These are phyloP conservation scores for Chouioia cunea DNA, from an alignment of 2,888 invertebrate species.

Conservation along the genomic window DNA sequence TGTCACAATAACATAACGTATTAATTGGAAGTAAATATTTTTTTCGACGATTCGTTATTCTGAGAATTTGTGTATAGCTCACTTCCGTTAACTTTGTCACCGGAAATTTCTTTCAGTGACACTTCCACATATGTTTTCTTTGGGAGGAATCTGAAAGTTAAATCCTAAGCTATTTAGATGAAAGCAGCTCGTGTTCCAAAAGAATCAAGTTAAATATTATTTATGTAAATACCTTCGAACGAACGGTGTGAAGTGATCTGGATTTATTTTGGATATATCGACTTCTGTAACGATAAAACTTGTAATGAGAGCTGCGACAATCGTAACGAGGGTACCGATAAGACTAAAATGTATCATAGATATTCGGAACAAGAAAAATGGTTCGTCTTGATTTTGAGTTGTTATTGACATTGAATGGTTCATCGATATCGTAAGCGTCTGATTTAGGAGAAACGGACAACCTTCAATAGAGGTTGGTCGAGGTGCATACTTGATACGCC, in stretches of 20 bases:
- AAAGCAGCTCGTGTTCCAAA: too few relatives aligned
- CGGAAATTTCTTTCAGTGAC: constrained; percentile 47
- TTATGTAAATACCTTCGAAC: constrained; percentile 66
- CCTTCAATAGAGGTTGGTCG: constrained; percentile 54
- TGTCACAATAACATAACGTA: too few relatives aligned
- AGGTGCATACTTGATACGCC: constrained; percentile 47
- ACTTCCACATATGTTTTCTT: constrained; percentile 50
- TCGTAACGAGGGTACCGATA: constrained; percentile 73
- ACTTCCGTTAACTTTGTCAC: constrained; percentile 10
- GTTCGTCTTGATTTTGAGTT: constrained; percentile 53
- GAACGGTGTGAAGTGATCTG: constrained; percentile 73
- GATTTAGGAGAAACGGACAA: constrained; percentile 52
- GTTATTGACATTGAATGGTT: background rate
- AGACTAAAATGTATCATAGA: constrained; percentile 79
- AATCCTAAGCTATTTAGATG: background rate
- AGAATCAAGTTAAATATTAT: too few relatives aligned
- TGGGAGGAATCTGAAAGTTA: constrained; percentile 48
- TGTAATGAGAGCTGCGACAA: constrained; percentile 74
- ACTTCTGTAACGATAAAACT: constrained; percentile 74
- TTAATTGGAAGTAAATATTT: too few relatives aligned
- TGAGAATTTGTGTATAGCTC: background rate
- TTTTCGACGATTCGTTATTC: background rate
- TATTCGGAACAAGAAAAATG: constrained; percentile 73
- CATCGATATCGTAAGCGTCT: constrained; percentile 37
- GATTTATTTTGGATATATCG: constrained; percentile 72